These are phyloP conservation scores for Gymnarchus niloticus DNA, from an alignment of 2,113 vertebrate genomes.

Conservation along the genomic window DNA sequence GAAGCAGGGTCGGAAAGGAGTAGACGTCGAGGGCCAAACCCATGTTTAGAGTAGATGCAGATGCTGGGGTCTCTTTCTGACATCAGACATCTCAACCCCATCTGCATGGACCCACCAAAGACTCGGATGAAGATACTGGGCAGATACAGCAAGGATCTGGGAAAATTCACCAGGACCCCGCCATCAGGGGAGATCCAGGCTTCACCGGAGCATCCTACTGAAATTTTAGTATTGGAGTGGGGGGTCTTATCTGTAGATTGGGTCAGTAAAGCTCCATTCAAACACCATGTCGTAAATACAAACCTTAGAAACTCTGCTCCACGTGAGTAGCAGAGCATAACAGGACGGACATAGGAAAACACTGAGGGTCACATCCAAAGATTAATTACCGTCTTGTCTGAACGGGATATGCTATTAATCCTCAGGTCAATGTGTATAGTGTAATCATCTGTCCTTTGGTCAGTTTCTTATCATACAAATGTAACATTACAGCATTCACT, in stretches of 20 bases:
- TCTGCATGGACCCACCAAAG: background rate
- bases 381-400: background rate
- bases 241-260: background rate
- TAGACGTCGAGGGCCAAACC: background rate
- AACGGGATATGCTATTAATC: background rate
- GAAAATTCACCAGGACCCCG: background rate
- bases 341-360: background rate
- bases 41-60: background rate
- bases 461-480: background rate
- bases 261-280: background rate
- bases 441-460: background rate
- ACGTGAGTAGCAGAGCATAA: background rate
- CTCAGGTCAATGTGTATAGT: background rate
- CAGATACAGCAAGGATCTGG: background rate
- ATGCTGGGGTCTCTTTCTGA: background rate
- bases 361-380: background rate
- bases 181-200: background rate
- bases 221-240: background rate
- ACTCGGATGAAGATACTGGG: background rate
- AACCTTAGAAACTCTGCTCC: background rate
- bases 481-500: background rate
- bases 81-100: background rate
- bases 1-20: no score
- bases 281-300: background rate
- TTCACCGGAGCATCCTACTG: background rate